Evolutionary conservation across 2,797 vertebrate species (phyloP).

Genomic region (Botia kubotai): DNA sequence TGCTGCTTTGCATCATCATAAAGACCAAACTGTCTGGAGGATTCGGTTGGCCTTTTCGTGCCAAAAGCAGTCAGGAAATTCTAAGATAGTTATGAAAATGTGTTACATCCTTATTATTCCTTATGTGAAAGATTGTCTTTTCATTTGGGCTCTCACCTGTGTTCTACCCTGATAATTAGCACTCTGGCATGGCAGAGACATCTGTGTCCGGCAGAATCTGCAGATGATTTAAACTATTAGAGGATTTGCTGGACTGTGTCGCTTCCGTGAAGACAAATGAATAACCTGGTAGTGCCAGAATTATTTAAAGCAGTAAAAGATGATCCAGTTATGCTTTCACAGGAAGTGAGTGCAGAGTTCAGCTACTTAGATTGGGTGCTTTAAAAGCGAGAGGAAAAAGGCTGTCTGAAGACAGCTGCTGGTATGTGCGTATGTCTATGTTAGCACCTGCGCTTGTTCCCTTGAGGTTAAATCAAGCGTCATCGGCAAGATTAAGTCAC

Average conservation of each 20-base stretch:
- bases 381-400: neutral
- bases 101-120: constrained; percentile 10
- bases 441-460: constrained; percentile 37
- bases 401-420: constrained; percentile 12
- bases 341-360: neutral
- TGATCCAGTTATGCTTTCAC: constrained; percentile 16
- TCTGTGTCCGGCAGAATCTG: constrained; percentile 43
- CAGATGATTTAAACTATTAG: constrained; percentile 53
- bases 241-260: constrained; percentile 53
- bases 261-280: constrained; percentile 52
- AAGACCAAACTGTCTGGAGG: neutral
- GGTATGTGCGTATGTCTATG: constrained; percentile 8
- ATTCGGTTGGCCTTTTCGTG: constrained; percentile 30
- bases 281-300: constrained; percentile 31
- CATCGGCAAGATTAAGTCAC: constrained; percentile 37
- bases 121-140: constrained; percentile 45
- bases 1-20: constrained; percentile 35
- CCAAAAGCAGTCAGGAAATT: constrained; percentile 16
- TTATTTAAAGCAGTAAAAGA: constrained; percentile 31
- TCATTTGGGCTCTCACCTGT: constrained; percentile 48
- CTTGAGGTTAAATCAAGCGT: constrained; percentile 22
- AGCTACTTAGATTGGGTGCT: constrained; percentile 34
- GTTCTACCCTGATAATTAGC: constrained; percentile 54
- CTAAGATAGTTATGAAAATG: neutral
- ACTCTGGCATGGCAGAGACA: constrained; percentile 56